Percentiles rank a stretch among this genome's conserved stretches.
Conservation (phyloP, 2,797 vertebrate species). For the Poecilia velifera region DNA sequence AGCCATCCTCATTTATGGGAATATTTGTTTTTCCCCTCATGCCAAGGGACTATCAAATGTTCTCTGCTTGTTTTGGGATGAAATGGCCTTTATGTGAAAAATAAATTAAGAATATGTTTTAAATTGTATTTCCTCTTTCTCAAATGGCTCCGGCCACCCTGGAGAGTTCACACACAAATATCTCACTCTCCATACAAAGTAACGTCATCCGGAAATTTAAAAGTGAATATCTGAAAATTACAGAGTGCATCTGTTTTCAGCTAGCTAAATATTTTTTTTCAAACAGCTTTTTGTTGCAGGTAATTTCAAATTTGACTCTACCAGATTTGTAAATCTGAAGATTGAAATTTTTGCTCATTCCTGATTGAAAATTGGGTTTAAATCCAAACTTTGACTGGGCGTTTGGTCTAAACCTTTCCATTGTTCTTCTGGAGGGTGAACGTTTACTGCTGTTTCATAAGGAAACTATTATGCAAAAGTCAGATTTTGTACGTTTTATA, state of each 20-base stretch:
- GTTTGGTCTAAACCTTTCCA: not conserved
- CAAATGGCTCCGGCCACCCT: constrained; percentile 31
- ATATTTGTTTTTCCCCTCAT: constrained; percentile 72
- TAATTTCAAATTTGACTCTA: not conserved
- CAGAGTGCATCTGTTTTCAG: not conserved
- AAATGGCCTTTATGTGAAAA: constrained; percentile 51
- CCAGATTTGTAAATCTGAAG: not conserved
- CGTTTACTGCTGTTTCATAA: not conserved
- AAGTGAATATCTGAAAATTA: not conserved
- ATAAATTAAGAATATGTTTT: constrained; percentile 59
- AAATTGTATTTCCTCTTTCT: constrained; percentile 50
- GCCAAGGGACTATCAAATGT: constrained; percentile 55
- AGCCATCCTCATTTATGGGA: constrained; percentile 67
- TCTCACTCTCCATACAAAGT: constrained; percentile 53
- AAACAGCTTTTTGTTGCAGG: not conserved
- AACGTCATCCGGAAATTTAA: not conserved
- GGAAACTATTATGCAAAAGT: too few species aligned
- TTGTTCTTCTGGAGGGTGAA: not conserved
- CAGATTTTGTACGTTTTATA: not conserved
- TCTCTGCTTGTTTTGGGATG: constrained; percentile 54
- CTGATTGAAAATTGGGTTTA: not conserved
- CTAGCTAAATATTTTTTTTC: too few species aligned
- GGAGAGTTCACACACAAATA: constrained; percentile 76
- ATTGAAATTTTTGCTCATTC: not conserved
- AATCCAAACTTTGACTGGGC: not conserved